phyloP scores from a whole-genome alignment of 1,140 invertebrate genomes.

The Coboldia fuscipes region DNA sequence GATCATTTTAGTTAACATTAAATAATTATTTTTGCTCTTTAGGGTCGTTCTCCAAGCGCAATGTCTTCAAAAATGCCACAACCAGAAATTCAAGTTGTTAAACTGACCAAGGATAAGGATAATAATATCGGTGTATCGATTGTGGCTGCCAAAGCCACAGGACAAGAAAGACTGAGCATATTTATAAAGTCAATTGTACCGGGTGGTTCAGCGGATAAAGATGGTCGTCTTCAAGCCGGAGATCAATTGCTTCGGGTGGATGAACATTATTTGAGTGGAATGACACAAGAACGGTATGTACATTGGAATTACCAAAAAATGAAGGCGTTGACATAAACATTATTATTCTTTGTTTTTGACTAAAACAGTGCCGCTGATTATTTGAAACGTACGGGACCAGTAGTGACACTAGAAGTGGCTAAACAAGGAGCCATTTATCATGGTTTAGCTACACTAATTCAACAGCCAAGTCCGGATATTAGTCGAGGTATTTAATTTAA shows the following conservation, averaged over 20 bases:
- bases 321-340: too few species aligned
- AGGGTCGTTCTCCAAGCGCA: conserved; percentile 38
- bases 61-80: conserved; percentile 23
- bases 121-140: conserved; percentile 87
- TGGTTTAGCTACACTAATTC: conserved; percentile 79
- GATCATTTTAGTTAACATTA: conserved; percentile 1
- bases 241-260: conserved; percentile 96
- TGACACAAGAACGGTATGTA: conserved; percentile 78
- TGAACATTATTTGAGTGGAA: conserved; percentile 86
- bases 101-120: conserved; percentile 74
- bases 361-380: conserved; percentile 83
- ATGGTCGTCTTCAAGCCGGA: conserved; percentile 83
- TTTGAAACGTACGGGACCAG: conserved; percentile 78
- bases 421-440: conserved; percentile 93
- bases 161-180: conserved; percentile 45
- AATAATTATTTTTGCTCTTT: conserved; percentile 9
- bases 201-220: conserved; percentile 84
- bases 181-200: conserved; percentile 96
- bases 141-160: conserved; percentile 63
- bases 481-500: conserved; percentile 37
- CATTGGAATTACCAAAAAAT: too few species aligned
- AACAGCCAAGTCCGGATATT: conserved; percentile 72
- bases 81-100: conserved; percentile 59
- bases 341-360: too few species aligned
- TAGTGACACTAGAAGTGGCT: conserved; percentile 86